phyloP scores from a whole-genome alignment of 2,113 vertebrate species.

The Proterorhinus semilunaris region DNA sequence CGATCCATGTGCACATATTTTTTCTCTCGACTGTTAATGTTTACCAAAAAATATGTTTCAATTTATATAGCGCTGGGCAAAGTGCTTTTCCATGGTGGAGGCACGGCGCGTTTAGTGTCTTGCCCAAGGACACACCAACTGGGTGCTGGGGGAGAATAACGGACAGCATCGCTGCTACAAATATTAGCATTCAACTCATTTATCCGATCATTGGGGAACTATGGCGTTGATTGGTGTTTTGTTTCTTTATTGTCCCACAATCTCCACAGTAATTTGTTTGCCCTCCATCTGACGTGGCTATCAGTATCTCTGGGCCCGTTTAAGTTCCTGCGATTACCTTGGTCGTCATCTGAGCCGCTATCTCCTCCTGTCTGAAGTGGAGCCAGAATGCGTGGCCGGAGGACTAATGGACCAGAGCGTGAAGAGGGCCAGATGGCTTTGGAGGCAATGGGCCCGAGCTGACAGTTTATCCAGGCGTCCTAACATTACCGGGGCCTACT shows the following conservation, averaged over 20 bases:
- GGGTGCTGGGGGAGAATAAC: no score
- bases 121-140: no score
- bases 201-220: slow-evolving; percentile 22
- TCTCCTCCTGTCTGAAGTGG: slow-evolving; percentile 71
- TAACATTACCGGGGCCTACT: slow-evolving; percentile 63
- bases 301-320: slow-evolving; percentile 37
- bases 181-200: slow-evolving; percentile 27
- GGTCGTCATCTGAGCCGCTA: slow-evolving; percentile 69
- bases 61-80: no score
- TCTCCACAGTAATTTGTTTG: slow-evolving; percentile 10
- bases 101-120: no score
- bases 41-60: no score
- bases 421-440: slow-evolving; percentile 64
- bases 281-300: slow-evolving; percentile 28
- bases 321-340: slow-evolving; percentile 67
- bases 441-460: slow-evolving; percentile 65
- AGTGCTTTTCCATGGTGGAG: no score
- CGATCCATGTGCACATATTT: no score
- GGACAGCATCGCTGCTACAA: no score
- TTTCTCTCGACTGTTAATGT: no score
- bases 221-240: neutral
- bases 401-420: slow-evolving; percentile 70
- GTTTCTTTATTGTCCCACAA: slow-evolving; percentile 26
- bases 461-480: slow-evolving; percentile 71
- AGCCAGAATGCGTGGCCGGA: slow-evolving; percentile 73